A percentile compares a stretch with the other conserved stretches of the same genome.
Conservation (phyloP, 1,140 invertebrate genomes). For the Ceratitis capitata region DNA sequence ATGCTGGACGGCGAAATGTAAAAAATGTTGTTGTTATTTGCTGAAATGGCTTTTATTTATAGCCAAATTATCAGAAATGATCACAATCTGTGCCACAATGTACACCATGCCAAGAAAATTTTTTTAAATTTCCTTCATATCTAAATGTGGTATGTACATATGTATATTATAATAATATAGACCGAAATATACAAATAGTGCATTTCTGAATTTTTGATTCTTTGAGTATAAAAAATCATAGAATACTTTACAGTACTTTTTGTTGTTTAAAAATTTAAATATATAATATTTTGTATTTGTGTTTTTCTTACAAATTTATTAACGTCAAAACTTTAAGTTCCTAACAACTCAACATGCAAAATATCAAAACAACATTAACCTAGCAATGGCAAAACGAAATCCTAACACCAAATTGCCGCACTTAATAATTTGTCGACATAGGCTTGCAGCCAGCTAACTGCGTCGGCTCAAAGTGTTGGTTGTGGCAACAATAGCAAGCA, state of each 20-base stretch:
- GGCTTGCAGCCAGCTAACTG: not conserved
- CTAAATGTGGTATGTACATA: too few relatives aligned
- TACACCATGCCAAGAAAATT: not conserved
- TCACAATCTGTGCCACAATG: not conserved
- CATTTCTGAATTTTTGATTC: too few relatives aligned
- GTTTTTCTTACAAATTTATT: too few relatives aligned
- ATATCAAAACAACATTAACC: constrained; percentile 61
- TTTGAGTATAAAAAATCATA: too few relatives aligned
- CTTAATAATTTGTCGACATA: not conserved
- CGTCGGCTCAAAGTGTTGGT: not conserved
- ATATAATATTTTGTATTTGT: too few relatives aligned
- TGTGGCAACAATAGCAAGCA: not conserved
- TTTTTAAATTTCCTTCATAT: too few relatives aligned
- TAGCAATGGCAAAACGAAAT: not conserved
- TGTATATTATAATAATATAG: too few relatives aligned
- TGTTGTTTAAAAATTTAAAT: too few relatives aligned
- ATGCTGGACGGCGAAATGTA: not conserved
- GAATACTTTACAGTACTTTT: too few relatives aligned
- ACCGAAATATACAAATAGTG: too few relatives aligned
- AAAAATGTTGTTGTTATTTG: not conserved
- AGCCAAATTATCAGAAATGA: constrained; percentile 1
- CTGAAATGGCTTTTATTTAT: not conserved
- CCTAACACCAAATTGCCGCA: not conserved
- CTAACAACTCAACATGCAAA: not conserved
- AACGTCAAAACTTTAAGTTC: too few relatives aligned